Base-by-base conservation (phyloP, 2,797 vertebrate genomes). In the Poeciliopsis infans region DNA sequence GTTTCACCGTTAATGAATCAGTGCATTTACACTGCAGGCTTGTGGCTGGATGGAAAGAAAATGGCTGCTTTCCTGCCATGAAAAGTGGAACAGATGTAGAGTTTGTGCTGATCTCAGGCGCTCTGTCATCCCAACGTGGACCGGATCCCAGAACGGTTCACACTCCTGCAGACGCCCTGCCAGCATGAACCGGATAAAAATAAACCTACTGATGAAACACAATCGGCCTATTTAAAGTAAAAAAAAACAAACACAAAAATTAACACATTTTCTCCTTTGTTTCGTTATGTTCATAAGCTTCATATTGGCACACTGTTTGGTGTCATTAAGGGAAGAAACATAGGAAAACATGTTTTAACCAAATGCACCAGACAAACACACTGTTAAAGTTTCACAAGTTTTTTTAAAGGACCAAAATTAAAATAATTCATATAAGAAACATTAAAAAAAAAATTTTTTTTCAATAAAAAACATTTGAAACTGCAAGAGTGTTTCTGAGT, bases 51-150 rank as follows among this genome's bases (percentile, higher is more conserved):
- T 75, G 68, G 46, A 76, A 74, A 75, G 16, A 46, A 81, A 74
- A 86, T 45, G 46, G 15, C 46, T 36, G 72, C 13, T 45, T 33
- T 66, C 1, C 39, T 0, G 5, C 2, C 3, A 39, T 59, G 47
- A 76, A 53, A 75, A 61, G 16, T 72, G 13, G 76, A 85, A 81
- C 79, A 76, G 74, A 85, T 79, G 80, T 28, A 39, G 79, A 59
- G 39, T 81, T 72, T 87, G 72, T 82, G 74, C 73, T 74, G 61
- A 79, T 71, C 53, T 73, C 57, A 79, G 74, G 80, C 57, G 78
- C 41, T 53, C 76, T 78, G 53, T 11, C 49, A 59, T 78, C 28
- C 18, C n/a, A 74, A 28, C 41, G 23, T 64, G 41, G 75, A 80
- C 61, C 12, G 25, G n/a, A 81, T 80, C 31, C 78, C 75, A 83